Evolutionary conservation across 2,113 vertebrate genomes (phyloP).

Genomic region (Albula goreensis): DNA sequence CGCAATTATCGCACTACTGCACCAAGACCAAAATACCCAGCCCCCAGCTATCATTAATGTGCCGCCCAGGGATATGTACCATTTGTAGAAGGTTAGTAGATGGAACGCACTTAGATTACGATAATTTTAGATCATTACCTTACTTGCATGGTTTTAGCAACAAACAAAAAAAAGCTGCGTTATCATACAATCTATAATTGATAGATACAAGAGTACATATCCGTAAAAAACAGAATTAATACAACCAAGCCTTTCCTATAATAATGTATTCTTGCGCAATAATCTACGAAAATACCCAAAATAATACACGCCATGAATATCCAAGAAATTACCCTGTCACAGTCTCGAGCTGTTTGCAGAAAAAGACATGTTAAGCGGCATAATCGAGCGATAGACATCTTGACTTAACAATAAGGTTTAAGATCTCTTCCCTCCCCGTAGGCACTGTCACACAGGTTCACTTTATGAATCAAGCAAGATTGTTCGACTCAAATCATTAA

Average conservation of each 20-base stretch:
- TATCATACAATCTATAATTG: background rate
- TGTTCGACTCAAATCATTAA: background rate
- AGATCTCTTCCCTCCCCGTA: background rate
- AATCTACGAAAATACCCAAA: background rate
- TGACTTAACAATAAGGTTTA: background rate
- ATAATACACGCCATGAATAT: background rate
- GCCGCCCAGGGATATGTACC: background rate
- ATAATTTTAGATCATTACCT: background rate
- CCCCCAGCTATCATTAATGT: background rate
- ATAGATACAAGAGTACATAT: background rate
- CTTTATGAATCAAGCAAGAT: background rate
- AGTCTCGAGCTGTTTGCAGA: background rate
- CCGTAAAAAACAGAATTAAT: background rate
- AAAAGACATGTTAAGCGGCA: background rate
- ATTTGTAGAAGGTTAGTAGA: background rate
- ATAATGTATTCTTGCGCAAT: background rate
- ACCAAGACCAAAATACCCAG: background rate
- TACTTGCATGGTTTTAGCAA: background rate
- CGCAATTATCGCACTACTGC: no score
- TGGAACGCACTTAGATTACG: background rate
- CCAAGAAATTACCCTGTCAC: background rate
- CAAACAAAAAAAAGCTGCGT: background rate
- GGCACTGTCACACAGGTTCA: background rate
- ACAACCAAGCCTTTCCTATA: background rate
- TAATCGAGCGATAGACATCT: background rate